Evolutionary conservation across 2,113 vertebrate species (phyloP).

Genomic region (Craseonycteris thonglongyai): DNA sequence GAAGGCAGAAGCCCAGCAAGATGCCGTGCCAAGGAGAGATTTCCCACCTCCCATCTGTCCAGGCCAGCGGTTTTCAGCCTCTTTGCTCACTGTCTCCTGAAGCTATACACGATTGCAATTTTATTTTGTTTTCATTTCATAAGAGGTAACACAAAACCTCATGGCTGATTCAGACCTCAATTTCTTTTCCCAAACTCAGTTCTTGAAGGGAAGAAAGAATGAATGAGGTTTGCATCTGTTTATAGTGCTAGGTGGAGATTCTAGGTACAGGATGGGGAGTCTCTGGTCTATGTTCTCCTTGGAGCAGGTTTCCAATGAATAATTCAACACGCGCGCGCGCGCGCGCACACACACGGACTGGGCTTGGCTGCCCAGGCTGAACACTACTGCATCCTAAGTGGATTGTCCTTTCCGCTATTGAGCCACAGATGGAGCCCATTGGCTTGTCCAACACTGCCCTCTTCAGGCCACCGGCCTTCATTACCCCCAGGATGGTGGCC

Average conservation of each 20-base stretch:
- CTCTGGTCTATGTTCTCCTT: neutral
- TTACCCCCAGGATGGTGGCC: neutral
- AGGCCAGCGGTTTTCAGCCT: neutral
- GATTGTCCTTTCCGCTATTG: neutral
- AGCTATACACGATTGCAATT: neutral
- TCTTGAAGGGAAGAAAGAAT: neutral
- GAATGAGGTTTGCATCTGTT: neutral
- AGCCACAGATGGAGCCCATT: neutral
- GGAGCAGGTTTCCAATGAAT: slow-evolving; percentile 3
- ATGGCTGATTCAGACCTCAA: neutral
- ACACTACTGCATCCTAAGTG: rapidly evolving
- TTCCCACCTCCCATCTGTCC: neutral
- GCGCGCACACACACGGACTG: no score
- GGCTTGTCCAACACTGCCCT: slow-evolving; percentile 55
- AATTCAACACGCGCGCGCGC: neutral
- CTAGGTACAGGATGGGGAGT: neutral
- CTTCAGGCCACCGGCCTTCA: slow-evolving; percentile 21
- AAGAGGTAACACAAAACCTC: neutral
- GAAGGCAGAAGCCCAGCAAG: neutral
- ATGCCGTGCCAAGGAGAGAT: neutral
- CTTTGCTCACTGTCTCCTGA: neutral
- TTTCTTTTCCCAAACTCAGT: neutral
- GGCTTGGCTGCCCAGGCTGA: neutral
- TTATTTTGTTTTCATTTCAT: neutral
- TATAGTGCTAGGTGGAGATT: neutral